Base-by-base conservation (phyloP, 2,888 invertebrate species). In the Melinopterus prodromus region DNA sequence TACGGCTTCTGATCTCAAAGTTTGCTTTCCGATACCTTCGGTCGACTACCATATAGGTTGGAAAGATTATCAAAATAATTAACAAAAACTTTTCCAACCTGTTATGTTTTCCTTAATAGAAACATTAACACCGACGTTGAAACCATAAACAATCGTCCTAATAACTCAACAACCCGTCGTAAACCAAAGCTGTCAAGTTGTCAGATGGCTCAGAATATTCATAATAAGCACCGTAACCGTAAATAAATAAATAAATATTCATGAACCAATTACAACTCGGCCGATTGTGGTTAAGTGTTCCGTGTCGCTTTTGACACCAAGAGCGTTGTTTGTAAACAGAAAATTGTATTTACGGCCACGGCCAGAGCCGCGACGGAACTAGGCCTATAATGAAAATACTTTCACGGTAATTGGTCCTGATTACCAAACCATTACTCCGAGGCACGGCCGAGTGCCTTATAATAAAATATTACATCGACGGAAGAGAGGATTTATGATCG, bases 231-330 rank as follows among this genome's bases (percentile, higher is more conserved):
- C 53, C 53, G 12, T 53, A 53, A 53, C 53, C 9, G 53, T 53
- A 53, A 53, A 53, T 53, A 53, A 53, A 53, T 53, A 53, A 53
- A 53, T 53, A 53, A 53, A 53, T 53, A 53, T 53, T 53, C 53
- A 53, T 53, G 53, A 53, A 53, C 12, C 53, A 53, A 53, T 53
- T 53, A 53, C 7, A 53, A 53, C 53, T 53, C 26, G 12, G 53
- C 53, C 53, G 7, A 53, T 53, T 9, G 9, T 53, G 2, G 12
- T 53, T 53, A 53, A 53, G 53, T 53, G 53, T 53, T 53, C 53
- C 53, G 53, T 53, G 53, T 53, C 53, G 12, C 53, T 53, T 53
- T 53, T 53, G 53, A 53, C 53, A 53, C 53, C 12, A 7, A 53
- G 53, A 53, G 53, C 53, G 53, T 53, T 53, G 53, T 53, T 53